A percentile compares a stretch with the other conserved stretches of the same genome.
These are phyloP conservation scores for Epiblema foenella DNA, from an alignment of 2,888 invertebrate species.

Conservation along the genomic window DNA sequence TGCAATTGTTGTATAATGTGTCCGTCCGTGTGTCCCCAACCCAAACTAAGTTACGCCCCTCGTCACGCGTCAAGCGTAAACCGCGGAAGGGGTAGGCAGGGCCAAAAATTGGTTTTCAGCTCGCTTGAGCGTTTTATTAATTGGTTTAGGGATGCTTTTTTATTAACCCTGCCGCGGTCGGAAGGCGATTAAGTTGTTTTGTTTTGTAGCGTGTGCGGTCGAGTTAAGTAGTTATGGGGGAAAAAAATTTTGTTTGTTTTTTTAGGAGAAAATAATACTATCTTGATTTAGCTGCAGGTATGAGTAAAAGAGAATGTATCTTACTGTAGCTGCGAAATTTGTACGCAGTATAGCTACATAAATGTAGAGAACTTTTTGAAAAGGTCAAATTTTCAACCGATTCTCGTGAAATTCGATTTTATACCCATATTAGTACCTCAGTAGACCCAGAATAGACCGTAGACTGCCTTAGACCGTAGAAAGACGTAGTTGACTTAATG, in stretches of 20 bases:
- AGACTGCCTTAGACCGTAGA: too few species aligned
- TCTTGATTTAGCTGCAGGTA: neutral
- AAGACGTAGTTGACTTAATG: too few species aligned
- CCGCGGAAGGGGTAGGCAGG: slow-evolving; percentile 57
- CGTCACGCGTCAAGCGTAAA: slow-evolving; percentile 64
- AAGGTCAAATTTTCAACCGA: too few species aligned
- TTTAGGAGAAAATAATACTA: neutral
- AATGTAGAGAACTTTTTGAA: too few species aligned
- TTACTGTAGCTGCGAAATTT: too few species aligned
- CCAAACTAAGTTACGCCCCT: slow-evolving; percentile 64
- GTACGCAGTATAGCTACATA: too few species aligned
- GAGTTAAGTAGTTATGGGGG: neutral
- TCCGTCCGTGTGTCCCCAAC: slow-evolving; percentile 48
- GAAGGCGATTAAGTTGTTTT: slow-evolving; percentile 26
- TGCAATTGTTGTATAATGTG: slow-evolving; percentile 1
- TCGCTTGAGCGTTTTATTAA: slow-evolving; percentile 65
- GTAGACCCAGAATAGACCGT: too few species aligned
- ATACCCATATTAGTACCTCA: too few species aligned
- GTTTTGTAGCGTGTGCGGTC: slow-evolving; percentile 10
- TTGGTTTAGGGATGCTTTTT: slow-evolving; percentile 55
- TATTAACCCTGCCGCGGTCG: slow-evolving; percentile 25
- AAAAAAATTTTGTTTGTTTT: neutral
- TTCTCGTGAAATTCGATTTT: too few species aligned
- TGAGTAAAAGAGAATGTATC: neutral
- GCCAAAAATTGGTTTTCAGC: slow-evolving; percentile 69